Evolutionary conservation across 23 tunicate species (phyloP), one percentile per base, ranked within the genome.

Genomic region (Oikopleura vanhoeffeni): DNA sequence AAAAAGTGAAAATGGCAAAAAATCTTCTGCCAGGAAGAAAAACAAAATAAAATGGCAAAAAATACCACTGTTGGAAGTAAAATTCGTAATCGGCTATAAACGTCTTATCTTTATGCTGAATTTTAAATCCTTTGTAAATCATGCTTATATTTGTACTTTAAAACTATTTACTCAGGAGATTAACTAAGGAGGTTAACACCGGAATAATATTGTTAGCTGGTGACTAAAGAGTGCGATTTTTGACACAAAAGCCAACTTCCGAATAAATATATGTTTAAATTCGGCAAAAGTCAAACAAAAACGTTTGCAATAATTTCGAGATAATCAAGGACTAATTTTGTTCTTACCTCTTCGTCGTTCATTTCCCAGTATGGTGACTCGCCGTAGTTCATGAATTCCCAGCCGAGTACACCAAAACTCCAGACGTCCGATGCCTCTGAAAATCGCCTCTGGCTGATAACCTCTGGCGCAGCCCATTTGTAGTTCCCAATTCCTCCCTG

Each of bases 351-450:
- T 83, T 77, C 88, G 83, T 95, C 91, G 35, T 95, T 91, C 99
- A 95, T 91, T 76, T 91, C 99, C 99, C 99, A 95, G 86, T 95
- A 95, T 0, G 99, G 99, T 67, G 91, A 83, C 42, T 95, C 99
- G 3, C 99, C 99, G 87, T 90, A 95, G 84, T 95, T 91, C 90
- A 91, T 90, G 87, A 95, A 91, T 84, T 95, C 99, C 99, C 99
- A 95, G 91, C 88, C 91, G 88, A 90, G 91, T 41, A 95, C 91
- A 40, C 99, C 99, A 41, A 86, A 95, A 67, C 99, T 95, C 99
- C 99, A 95, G 0, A 95, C 99, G 77, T 95, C 99, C 84, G 97
- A 91, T 36, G 99, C 91, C 18, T 91, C 91, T 35, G 99, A 91
- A 75, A 88, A 95, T 41, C 88, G 89, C 30, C 94, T 89, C 86